phyloP scores from a whole-genome alignment of 2,888 invertebrate genomes.

The Aricia artaxerxes region DNA sequence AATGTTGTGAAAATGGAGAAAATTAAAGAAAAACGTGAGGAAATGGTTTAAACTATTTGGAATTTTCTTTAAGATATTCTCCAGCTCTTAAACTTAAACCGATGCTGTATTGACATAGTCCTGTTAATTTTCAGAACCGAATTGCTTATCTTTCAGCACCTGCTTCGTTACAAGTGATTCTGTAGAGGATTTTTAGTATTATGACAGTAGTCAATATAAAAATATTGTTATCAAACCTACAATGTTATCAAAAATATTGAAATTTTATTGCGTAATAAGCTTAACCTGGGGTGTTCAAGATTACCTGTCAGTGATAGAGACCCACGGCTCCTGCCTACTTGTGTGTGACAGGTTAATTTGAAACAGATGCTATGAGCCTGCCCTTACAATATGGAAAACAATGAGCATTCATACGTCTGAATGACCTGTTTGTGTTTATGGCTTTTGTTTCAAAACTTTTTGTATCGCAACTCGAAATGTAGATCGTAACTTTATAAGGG shows the following conservation, averaged over 20 bases:
- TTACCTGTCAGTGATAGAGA: slow-evolving; percentile 43
- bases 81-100: not conserved
- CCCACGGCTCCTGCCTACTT: slow-evolving; percentile 37
- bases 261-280: not conserved
- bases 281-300: not conserved
- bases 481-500: not conserved
- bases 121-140: not conserved
- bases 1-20: not conserved
- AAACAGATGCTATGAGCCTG: slow-evolving; percentile 20
- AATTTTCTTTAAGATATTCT: not conserved
- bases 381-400: slow-evolving; percentile 20
- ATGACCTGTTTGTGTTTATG: slow-evolving; percentile 4
- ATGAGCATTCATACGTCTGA: slow-evolving; percentile 10
- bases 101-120: not conserved
- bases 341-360: slow-evolving; percentile 28
- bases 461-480: slow-evolving; percentile 26
- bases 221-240: not conserved
- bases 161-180: not conserved
- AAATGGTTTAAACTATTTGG: too few relatives aligned
- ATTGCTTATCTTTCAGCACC: not conserved
- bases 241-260: not conserved
- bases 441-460: not conserved
- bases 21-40: not conserved
- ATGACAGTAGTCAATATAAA: too few relatives aligned
- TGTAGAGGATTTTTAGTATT: not conserved